phyloP scores from a whole-genome alignment of 2,888 invertebrate species.

The Augiades crinisus region DNA sequence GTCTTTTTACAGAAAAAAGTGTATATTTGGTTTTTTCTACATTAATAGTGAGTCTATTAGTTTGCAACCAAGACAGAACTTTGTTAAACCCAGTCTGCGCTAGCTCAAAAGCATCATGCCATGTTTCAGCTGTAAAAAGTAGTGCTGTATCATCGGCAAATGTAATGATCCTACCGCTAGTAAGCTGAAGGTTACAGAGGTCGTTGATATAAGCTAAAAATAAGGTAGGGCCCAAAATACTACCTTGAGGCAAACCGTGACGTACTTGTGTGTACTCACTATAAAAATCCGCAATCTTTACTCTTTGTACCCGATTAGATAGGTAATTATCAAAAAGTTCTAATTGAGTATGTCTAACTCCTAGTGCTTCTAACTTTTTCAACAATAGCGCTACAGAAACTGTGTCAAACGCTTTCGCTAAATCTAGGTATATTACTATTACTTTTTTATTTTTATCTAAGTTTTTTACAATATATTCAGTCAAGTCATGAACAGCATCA shows the following conservation, averaged over 20 bases:
- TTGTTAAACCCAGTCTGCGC: background rate
- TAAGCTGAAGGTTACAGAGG: background rate
- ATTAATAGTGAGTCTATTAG: background rate
- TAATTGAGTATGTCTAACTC: background rate
- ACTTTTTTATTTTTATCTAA: slow-evolving; percentile 13
- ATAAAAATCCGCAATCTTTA: background rate
- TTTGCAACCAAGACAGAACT: background rate
- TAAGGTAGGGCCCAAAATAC: background rate
- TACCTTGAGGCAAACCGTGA: background rate
- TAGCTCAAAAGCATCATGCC: background rate
- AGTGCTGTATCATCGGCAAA: slow-evolving; percentile 5
- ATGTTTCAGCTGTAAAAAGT: background rate
- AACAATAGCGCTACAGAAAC: background rate
- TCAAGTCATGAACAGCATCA: slow-evolving; percentile 22
- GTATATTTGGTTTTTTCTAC: background rate
- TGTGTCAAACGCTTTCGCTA: slow-evolving; percentile 19
- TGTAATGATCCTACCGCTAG: background rate
- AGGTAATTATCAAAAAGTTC: background rate
- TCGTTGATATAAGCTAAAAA: background rate
- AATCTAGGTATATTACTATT: background rate
- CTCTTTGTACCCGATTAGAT: background rate
- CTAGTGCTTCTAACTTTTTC: background rate
- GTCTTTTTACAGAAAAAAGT: background rate
- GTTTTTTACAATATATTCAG: background rate
- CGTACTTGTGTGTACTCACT: background rate